phyloP scores from a whole-genome alignment of 2,888 invertebrate genomes.

The Lasius fuliginosus region DNA sequence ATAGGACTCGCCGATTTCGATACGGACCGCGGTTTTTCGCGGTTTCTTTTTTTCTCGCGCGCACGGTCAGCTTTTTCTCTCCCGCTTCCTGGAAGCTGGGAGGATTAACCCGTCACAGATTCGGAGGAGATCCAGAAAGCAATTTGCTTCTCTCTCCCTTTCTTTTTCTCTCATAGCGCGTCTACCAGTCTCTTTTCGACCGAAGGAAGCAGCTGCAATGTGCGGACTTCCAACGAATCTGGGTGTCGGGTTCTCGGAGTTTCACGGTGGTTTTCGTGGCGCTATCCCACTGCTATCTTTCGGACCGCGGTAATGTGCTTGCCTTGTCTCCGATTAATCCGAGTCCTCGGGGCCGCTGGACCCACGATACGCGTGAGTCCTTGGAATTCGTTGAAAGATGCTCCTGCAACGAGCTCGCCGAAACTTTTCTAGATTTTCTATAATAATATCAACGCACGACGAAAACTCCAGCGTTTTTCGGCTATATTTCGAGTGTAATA shows the following conservation, averaged over 20 bases:
- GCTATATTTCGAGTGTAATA: background rate
- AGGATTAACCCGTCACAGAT: slow-evolving; percentile 85
- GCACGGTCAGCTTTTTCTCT: slow-evolving; percentile 74
- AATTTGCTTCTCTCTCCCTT: slow-evolving; percentile 70
- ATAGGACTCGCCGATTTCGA: slow-evolving; percentile 67
- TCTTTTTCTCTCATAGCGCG: slow-evolving; percentile 53
- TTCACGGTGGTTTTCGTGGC: slow-evolving; percentile 79
- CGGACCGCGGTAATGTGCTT: slow-evolving; percentile 83
- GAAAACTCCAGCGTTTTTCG: background rate
- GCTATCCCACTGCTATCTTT: slow-evolving; percentile 78
- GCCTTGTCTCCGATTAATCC: slow-evolving; percentile 85
- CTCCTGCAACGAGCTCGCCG: slow-evolving; percentile 15
- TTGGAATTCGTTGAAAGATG: slow-evolving; percentile 48
- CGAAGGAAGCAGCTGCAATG: slow-evolving; percentile 55
- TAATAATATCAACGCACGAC: background rate
- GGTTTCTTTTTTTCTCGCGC: slow-evolving; percentile 67
- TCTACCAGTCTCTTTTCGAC: slow-evolving; percentile 48
- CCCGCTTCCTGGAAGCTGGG: slow-evolving; percentile 82
- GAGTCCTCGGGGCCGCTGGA: slow-evolving; percentile 74
- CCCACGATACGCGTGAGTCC: slow-evolving; percentile 65
- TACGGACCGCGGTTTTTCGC: slow-evolving; percentile 58
- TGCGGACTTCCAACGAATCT: slow-evolving; percentile 71
- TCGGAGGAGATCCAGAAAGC: slow-evolving; percentile 77
- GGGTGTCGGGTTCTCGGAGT: slow-evolving; percentile 80
- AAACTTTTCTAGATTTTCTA: background rate